phyloP scores from a whole-genome alignment of 2,113 vertebrate species.

The Barnardius zonarius region DNA sequence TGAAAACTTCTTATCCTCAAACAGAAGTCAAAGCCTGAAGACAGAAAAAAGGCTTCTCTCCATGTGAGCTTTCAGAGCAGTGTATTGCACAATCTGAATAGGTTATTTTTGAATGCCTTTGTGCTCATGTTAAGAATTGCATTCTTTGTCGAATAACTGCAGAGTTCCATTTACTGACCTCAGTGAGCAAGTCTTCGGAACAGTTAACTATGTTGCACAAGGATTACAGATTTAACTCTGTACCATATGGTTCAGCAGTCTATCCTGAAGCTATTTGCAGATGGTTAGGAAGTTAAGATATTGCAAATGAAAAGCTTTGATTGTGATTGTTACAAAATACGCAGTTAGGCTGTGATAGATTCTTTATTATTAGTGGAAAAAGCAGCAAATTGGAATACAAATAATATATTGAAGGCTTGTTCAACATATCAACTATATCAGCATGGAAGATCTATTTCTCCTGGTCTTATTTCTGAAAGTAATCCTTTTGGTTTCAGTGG shows the following conservation, averaged over 20 bases:
- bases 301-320: background rate
- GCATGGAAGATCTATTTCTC: background rate
- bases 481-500: background rate
- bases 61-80: conserved; percentile 17
- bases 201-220: background rate
- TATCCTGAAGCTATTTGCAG: conserved; percentile 2
- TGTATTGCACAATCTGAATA: background rate
- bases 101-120: conserved; percentile 36
- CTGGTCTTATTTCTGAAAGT: background rate
- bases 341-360: background rate
- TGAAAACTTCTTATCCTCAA: conserved; percentile 21
- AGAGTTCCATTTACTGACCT: background rate
- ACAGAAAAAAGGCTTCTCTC: background rate
- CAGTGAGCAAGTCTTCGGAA: background rate
- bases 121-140: background rate
- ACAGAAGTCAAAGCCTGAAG: background rate
- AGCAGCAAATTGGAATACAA: background rate
- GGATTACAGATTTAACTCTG: background rate
- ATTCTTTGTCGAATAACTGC: background rate
- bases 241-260: background rate
- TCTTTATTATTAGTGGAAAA: background rate
- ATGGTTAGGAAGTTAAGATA: background rate
- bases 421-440: background rate
- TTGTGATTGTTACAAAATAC: background rate
- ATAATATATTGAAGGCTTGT: background rate